A percentile compares a stretch with the other conserved stretches of the same genome.
phyloP scores from a whole-genome alignment of 2,113 vertebrate genomes.

The Pantherophis guttatus region DNA sequence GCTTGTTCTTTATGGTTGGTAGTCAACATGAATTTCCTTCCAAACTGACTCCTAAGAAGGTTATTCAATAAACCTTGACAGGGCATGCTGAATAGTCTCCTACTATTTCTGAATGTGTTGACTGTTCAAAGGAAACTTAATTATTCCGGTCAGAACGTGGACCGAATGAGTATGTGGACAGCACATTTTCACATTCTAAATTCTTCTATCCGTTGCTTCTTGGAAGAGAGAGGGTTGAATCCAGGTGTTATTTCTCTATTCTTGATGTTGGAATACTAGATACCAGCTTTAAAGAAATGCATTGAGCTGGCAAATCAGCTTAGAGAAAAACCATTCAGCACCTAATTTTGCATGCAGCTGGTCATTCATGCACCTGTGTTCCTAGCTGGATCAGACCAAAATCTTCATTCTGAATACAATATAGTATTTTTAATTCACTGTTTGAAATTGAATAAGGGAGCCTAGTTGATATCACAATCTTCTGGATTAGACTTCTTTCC shows the following conservation, averaged over 20 bases:
- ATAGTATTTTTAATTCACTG: background rate
- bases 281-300: background rate
- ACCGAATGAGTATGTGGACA: background rate
- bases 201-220: background rate
- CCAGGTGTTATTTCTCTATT: background rate
- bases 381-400: background rate
- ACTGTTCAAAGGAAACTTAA: background rate
- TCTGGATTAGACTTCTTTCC: background rate
- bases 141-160: background rate
- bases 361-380: background rate
- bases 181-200: background rate
- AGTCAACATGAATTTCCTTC: background rate
- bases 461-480: background rate
- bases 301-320: background rate
- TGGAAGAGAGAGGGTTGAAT: background rate
- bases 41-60: background rate
- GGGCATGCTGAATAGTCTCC: background rate
- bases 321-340: background rate
- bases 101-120: background rate
- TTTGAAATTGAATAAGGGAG: background rate
- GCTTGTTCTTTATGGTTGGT: background rate
- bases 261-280: background rate
- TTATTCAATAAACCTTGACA: background rate
- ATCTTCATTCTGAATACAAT: background rate
- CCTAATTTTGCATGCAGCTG: background rate